Percentiles rank a stretch among this genome's conserved stretches.
Conservation (phyloP, 2,888 invertebrate species). For the Agrotis puta region DNA sequence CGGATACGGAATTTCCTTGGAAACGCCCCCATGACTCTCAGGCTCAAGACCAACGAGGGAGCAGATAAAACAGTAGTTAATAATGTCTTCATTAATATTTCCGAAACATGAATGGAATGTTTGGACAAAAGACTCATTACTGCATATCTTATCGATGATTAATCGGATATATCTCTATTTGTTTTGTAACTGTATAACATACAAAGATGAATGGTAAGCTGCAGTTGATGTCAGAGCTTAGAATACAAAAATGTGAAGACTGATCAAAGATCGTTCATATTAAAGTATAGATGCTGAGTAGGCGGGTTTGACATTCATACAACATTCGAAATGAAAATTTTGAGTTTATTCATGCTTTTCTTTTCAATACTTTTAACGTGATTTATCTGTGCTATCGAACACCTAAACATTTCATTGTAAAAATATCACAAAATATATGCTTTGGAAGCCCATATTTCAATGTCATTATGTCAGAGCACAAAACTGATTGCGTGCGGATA, state of each 20-base stretch:
- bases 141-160: conserved; percentile 30
- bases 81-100: conserved; percentile 48
- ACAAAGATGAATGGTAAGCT: conserved; percentile 3
- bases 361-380: not conserved
- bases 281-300: not conserved
- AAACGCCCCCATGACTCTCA: too few species aligned
- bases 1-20: too few species aligned
- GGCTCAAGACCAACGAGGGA: too few species aligned
- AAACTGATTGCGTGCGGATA: conserved; percentile 46
- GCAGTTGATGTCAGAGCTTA: not conserved
- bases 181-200: conserved; percentile 26
- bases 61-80: conserved; percentile 36
- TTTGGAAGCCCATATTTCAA: conserved; percentile 16
- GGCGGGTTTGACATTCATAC: not conserved
- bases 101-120: conserved; percentile 40
- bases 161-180: conserved; percentile 10
- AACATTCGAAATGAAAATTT: not conserved
- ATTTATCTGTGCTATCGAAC: conserved; percentile 2
- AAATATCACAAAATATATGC: not conserved
- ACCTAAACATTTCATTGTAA: conserved; percentile 10
- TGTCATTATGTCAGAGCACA: conserved; percentile 34
- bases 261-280: not conserved
- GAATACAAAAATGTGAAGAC: not conserved
- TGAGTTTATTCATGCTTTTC: not conserved
- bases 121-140: conserved; percentile 4